Evolutionary conservation across 2,888 invertebrate genomes (phyloP).

Genomic region (Priocnemis perturbator): DNA sequence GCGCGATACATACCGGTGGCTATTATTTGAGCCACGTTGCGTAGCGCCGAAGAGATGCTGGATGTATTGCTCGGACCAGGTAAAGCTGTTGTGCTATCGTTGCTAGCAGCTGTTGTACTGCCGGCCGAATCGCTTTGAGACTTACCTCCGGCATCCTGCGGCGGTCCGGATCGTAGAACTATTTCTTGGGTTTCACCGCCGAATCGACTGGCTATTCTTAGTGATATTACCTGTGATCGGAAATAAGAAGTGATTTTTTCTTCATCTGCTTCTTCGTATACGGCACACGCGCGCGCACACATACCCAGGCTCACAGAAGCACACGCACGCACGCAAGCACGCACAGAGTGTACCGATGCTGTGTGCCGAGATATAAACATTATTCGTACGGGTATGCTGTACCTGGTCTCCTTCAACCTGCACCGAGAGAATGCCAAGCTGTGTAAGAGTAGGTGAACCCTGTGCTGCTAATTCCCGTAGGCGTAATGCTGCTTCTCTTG

Average conservation of each 20-base stretch:
- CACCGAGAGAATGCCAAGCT: slow-evolving; percentile 95
- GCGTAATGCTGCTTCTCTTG: slow-evolving; percentile 94
- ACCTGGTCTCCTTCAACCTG: slow-evolving; percentile 94
- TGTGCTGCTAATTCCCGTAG: slow-evolving; percentile 94
- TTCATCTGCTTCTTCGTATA: background rate
- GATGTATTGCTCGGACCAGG: slow-evolving; percentile 72
- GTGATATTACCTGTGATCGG: slow-evolving; percentile 77
- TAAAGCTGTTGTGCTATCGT: slow-evolving; percentile 64
- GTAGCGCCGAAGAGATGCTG: slow-evolving; percentile 67
- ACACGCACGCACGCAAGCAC: too few relatives aligned
- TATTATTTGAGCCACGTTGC: slow-evolving; percentile 72
- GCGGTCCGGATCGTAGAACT: slow-evolving; percentile 78
- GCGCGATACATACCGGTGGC: slow-evolving; percentile 63
- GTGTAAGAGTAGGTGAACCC: slow-evolving; percentile 91
- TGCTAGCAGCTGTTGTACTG: slow-evolving; percentile 58
- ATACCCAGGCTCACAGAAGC: too few relatives aligned
- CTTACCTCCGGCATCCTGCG: slow-evolving; percentile 71
- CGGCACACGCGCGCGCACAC: too few relatives aligned
- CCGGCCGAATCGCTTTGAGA: slow-evolving; percentile 65
- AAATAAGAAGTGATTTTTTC: slow-evolving; percentile 8
- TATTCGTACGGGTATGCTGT: slow-evolving; percentile 56
- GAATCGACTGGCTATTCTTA: slow-evolving; percentile 80
- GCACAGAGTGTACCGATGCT: too few relatives aligned
- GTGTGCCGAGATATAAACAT: too few relatives aligned
- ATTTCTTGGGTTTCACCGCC: slow-evolving; percentile 85